A percentile compares a stretch with the other conserved stretches of the same genome.
phyloP scores from a whole-genome alignment of 2,888 invertebrate genomes.

The Drosophila ochracea region DNA sequence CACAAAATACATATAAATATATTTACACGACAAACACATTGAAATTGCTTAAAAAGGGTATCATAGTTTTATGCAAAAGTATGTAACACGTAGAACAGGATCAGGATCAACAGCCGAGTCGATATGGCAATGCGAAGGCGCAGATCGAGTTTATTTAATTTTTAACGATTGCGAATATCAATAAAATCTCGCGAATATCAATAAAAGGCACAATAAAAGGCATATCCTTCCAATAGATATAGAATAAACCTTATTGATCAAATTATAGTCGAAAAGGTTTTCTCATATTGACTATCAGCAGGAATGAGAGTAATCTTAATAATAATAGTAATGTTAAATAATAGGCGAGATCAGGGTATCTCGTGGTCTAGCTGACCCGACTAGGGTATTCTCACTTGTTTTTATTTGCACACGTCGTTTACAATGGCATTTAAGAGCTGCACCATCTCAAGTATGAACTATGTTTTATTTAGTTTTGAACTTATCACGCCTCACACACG shows the following conservation, averaged over 20 bases:
- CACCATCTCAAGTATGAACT: not conserved
- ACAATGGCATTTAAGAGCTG: conserved; percentile 3
- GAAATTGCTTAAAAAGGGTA: not conserved
- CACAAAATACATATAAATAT: not conserved
- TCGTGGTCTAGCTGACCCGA: not conserved
- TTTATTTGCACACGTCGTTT: conserved; percentile 2
- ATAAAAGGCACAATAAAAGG: no score
- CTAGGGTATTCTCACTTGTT: not conserved
- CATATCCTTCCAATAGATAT: no score
- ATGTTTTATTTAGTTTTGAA: conserved; percentile 34
- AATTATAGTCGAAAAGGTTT: no score
- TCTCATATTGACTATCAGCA: no score
- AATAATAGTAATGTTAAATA: not conserved
- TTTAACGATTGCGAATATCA: no score
- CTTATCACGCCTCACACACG: conserved; percentile 8
- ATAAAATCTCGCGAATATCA: no score
- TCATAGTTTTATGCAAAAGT: no score
- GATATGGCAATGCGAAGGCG: no score
- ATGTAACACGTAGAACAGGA: no score
- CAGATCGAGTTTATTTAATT: no score
- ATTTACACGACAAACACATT: not conserved
- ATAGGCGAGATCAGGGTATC: not conserved
- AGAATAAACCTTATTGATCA: no score
- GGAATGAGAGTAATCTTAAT: not conserved
- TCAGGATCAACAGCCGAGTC: no score